These are phyloP conservation scores for Hylaeus anthracinus DNA, from an alignment of 1,140 invertebrate species.

Conservation along the genomic window DNA sequence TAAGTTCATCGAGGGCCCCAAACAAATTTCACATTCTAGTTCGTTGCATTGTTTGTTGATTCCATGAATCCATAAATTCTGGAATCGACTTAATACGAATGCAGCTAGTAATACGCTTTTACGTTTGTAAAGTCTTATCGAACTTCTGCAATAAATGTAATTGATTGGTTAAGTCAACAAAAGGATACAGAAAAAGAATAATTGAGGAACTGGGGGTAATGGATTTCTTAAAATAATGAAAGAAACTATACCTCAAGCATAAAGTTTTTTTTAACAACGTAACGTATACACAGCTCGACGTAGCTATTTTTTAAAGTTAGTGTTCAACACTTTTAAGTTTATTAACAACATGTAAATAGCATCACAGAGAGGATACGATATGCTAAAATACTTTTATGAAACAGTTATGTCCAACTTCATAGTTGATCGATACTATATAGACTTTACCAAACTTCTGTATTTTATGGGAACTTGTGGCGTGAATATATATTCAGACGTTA, in stretches of 20 bases:
- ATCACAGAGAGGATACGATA: background rate
- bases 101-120: background rate
- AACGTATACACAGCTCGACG: background rate
- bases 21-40: background rate
- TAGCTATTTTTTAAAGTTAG: background rate
- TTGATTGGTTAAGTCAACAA: background rate
- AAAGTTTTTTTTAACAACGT: too few relatives aligned
- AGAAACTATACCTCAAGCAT: background rate
- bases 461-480: background rate
- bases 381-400: background rate
- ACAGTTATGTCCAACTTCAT: background rate
- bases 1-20: constrained; percentile 2
- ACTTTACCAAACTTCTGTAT: background rate
- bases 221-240: background rate
- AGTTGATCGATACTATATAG: background rate
- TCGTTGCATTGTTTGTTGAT: background rate
- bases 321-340: background rate
- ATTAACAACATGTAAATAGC: background rate
- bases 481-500: background rate
- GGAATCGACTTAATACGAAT: background rate
- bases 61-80: background rate
- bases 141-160: background rate
- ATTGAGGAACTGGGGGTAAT: background rate
- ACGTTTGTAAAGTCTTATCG: too few relatives aligned
- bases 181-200: too few relatives aligned